Conservation (phyloP, 2,888 invertebrate genomes). For the Stomorhina lunata region DNA sequence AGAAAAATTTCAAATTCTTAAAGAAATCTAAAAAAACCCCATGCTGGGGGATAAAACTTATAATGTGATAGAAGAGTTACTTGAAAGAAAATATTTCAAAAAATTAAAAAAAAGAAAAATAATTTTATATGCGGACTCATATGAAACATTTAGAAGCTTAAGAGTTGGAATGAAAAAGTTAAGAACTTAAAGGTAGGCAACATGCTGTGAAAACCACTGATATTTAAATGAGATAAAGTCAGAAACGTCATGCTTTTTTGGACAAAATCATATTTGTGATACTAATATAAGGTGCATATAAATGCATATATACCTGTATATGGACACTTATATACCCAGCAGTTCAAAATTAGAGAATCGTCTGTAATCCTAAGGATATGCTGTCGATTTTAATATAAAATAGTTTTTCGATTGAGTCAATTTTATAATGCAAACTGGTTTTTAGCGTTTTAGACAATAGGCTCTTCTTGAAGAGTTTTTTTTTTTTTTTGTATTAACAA, state of each 20-base stretch:
- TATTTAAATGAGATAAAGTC: conserved; percentile 66
- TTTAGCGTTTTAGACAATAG: too few species aligned
- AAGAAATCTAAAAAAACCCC: conserved; percentile 51
- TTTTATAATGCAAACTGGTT: too few species aligned
- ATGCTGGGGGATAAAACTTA: conserved; percentile 61
- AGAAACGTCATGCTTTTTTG: conserved; percentile 63
- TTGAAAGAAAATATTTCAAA: conserved; percentile 36
- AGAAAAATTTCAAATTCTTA: background rate
- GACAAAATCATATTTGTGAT: conserved; percentile 62
- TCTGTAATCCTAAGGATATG: too few species aligned
- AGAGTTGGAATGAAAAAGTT: background rate
- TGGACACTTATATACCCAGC: too few species aligned
- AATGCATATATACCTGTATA: background rate
- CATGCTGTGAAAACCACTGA: conserved; percentile 62
- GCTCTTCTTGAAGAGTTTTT: too few species aligned
- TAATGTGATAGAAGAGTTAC: conserved; percentile 51
- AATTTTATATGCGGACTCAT: conserved; percentile 6
- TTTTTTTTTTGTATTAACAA: too few species aligned
- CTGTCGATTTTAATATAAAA: too few species aligned
- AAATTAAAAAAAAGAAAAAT: conserved; percentile 13
- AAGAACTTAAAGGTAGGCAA: conserved; percentile 45
- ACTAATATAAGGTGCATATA: conserved; percentile 29
- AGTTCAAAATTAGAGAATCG: too few species aligned
- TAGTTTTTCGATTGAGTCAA: too few species aligned
- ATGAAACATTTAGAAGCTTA: conserved; percentile 14